Percentiles rank a stretch among this genome's conserved stretches.
Evolutionary conservation across 2,797 vertebrate species (phyloP).

Genomic region (Kryptolebias ocellatus): DNA sequence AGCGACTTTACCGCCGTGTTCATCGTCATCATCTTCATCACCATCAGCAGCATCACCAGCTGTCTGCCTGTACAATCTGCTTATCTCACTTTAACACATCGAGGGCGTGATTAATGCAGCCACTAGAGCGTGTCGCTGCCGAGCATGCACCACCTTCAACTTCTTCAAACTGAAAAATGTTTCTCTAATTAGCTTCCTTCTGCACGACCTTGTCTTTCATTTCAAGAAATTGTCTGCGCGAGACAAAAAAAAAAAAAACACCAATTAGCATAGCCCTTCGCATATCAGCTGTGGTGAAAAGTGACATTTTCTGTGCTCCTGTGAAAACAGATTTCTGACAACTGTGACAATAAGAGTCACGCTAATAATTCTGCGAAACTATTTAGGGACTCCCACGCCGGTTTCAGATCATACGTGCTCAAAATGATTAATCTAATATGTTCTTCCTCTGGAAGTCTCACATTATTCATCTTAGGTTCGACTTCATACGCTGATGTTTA

Average conservation of each 20-base stretch:
- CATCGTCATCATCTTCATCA: slow-evolving; percentile 22
- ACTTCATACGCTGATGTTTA: too few relatives aligned
- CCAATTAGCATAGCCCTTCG: neutral
- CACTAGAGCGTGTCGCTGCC: neutral
- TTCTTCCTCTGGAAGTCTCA: too few relatives aligned
- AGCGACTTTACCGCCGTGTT: neutral
- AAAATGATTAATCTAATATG: neutral
- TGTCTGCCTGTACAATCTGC: slow-evolving; percentile 17
- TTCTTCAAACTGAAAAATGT: slow-evolving; percentile 26
- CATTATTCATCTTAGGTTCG: too few relatives aligned
- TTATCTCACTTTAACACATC: slow-evolving; percentile 43
- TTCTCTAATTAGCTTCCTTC: slow-evolving; percentile 25
- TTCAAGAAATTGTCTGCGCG: neutral
- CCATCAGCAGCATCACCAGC: slow-evolving; percentile 25
- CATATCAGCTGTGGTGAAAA: neutral
- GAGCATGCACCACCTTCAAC: slow-evolving; percentile 9
- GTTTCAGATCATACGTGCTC: neutral
- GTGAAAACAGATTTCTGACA: neutral
- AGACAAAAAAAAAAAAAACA: neutral
- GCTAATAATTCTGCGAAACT: neutral
- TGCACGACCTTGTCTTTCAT: neutral
- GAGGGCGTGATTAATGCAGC: neutral
- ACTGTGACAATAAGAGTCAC: neutral
- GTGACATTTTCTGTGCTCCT: slow-evolving; percentile 12
- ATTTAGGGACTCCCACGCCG: neutral